These are phyloP conservation scores for Brenthis hecate DNA, from an alignment of 2,888 invertebrate species.

Conservation along the genomic window DNA sequence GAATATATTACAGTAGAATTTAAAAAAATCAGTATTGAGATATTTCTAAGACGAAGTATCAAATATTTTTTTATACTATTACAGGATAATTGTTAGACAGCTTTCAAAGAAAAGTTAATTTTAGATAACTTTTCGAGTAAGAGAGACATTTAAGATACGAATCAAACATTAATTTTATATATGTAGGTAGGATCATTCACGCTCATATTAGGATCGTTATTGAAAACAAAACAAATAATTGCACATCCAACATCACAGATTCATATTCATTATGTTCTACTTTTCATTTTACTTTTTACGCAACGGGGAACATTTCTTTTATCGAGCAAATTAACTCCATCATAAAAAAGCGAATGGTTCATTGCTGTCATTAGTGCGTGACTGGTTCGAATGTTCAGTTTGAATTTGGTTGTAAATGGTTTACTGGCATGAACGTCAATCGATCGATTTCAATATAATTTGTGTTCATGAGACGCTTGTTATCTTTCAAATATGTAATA, in stretches of 20 bases:
- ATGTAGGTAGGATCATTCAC: neutral
- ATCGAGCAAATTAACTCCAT: constrained; percentile 16
- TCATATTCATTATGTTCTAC: constrained; percentile 1
- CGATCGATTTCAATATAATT: constrained; percentile 22
- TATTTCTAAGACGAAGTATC: too few species aligned
- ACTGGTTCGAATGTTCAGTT: constrained; percentile 24
- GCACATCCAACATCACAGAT: constrained; percentile 3
- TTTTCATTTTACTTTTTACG: constrained; percentile 15
- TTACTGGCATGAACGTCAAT: constrained; percentile 28
- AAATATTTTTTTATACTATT: too few species aligned
- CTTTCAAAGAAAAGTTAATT: too few species aligned
- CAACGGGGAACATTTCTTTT: constrained; percentile 10
- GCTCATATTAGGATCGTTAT: neutral
- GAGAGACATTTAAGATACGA: too few species aligned
- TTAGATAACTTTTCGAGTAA: too few species aligned
- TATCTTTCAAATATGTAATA: neutral
- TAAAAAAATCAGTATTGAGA: too few species aligned
- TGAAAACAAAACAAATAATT: constrained; percentile 13
- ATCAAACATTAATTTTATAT: neutral
- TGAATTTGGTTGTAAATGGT: constrained; percentile 24
- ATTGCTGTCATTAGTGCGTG: constrained; percentile 28
- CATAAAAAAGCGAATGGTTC: constrained; percentile 22
- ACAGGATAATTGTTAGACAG: too few species aligned
- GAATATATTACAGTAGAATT: too few species aligned
- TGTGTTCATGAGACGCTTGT: constrained; percentile 6